phyloP scores from a whole-genome alignment of 2,888 invertebrate species.

The Drosophila fulvimacula region DNA sequence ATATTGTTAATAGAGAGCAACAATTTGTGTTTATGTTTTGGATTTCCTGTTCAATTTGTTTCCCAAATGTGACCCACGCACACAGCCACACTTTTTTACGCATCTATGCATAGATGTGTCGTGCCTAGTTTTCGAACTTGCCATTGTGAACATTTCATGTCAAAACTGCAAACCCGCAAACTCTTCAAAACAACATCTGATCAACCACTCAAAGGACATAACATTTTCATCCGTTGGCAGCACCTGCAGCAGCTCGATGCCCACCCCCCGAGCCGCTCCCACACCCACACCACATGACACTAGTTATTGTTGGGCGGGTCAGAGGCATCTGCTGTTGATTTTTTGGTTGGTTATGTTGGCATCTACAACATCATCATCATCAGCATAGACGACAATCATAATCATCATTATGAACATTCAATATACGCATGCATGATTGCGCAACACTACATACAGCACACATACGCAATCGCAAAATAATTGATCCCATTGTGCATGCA shows the following conservation, averaged over 20 bases:
- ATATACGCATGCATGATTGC: conserved; percentile 58
- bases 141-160: conserved; percentile 27
- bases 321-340: conserved; percentile 17
- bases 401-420: conserved; percentile 24
- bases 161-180: conserved; percentile 48
- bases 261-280: neutral
- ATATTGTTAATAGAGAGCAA: no score
- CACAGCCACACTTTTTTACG: neutral
- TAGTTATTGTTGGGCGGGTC: conserved; percentile 22
- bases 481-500: conserved; percentile 78
- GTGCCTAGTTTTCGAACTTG: conserved; percentile 4
- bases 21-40: neutral
- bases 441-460: conserved; percentile 40
- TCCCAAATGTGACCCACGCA: neutral
- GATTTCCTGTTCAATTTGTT: neutral
- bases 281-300: conserved; percentile 9
- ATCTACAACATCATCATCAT: conserved; percentile 22
- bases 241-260: conserved; percentile 2
- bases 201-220: conserved; percentile 64
- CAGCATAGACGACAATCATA: neutral
- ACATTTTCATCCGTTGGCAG: neutral
- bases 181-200: conserved; percentile 70
- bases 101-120: neutral
- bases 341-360: conserved; percentile 29
- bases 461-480: conserved; percentile 64